A percentile compares a stretch with the other conserved stretches of the same genome.
These are phyloP conservation scores for Andrena bicolor DNA, from an alignment of 2,888 invertebrate genomes.

Conservation along the genomic window DNA sequence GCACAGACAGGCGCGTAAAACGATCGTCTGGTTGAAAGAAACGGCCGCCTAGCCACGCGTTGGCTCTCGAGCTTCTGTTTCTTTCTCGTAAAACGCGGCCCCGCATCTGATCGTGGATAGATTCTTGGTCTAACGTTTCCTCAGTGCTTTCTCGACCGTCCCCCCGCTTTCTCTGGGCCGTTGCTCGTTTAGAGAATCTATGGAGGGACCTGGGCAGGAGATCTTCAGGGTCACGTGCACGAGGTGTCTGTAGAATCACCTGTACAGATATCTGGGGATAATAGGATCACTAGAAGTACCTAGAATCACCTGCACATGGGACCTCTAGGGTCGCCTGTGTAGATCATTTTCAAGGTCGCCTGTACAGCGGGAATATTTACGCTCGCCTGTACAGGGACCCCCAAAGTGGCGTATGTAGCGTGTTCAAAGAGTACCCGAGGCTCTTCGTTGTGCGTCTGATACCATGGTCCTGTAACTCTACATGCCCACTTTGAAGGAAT, in stretches of 20 bases:
- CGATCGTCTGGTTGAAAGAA: conserved; percentile 19
- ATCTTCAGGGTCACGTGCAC: background rate
- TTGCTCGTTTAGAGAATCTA: background rate
- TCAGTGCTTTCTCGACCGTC: conserved; percentile 18
- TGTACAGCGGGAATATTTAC: conserved; percentile 9
- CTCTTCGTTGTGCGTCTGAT: background rate
- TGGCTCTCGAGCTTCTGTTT: conserved; percentile 53
- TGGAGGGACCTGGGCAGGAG: background rate
- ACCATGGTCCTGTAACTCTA: background rate
- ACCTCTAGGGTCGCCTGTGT: conserved; percentile 17
- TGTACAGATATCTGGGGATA: background rate
- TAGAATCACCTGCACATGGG: background rate
- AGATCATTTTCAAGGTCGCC: conserved; percentile 8
- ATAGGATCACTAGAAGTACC: background rate
- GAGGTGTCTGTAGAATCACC: background rate
- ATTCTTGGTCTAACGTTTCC: conserved; percentile 39
- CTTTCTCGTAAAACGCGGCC: conserved; percentile 40
- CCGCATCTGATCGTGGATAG: conserved; percentile 40
- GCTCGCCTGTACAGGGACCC: background rate
- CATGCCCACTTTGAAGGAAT: background rate
- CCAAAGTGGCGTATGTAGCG: background rate
- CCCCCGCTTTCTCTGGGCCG: conserved; percentile 7
- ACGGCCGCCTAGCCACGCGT: conserved; percentile 32
- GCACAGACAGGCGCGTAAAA: conserved; percentile 31
- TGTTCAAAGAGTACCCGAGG: background rate